phyloP scores from a whole-genome alignment of 2,888 invertebrate genomes.

The Hylaea fasciaria region DNA sequence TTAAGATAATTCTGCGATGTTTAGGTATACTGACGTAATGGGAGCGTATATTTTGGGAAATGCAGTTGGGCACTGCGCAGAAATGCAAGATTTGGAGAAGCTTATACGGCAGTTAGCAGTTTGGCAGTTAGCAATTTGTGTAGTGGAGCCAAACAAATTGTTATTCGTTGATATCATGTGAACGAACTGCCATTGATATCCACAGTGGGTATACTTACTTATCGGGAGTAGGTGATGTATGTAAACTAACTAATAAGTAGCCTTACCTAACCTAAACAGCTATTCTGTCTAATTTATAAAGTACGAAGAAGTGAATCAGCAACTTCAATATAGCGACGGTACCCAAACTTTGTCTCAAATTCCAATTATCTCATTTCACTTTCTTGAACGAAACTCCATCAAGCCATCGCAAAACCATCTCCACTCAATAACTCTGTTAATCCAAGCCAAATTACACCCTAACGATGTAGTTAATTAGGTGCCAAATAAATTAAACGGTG shows the following conservation, averaged over 20 bases:
- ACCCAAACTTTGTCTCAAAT: no score
- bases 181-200: no score
- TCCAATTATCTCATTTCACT: no score
- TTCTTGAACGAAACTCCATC: constrained; percentile 5
- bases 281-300: no score
- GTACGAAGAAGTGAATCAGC: no score
- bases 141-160: background rate
- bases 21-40: constrained; percentile 16
- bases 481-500: constrained; percentile 31
- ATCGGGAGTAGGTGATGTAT: no score
- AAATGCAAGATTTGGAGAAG: constrained; percentile 3
- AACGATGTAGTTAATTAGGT: constrained; percentile 34
- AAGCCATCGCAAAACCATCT: constrained; percentile 20
- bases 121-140: background rate
- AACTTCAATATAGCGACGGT: no score
- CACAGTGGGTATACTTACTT: no score
- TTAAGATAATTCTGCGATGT: constrained; percentile 21
- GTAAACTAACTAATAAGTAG: no score
- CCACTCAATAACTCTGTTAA: constrained; percentile 29
- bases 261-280: no score
- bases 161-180: no score
- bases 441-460: constrained; percentile 31
- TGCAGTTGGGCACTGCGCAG: constrained; percentile 12
- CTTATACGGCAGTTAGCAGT: background rate
- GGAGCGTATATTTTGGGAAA: constrained; percentile 20